These are phyloP conservation scores for Pollachius pollachius DNA, from an alignment of 2,113 vertebrate species.

Conservation along the genomic window DNA sequence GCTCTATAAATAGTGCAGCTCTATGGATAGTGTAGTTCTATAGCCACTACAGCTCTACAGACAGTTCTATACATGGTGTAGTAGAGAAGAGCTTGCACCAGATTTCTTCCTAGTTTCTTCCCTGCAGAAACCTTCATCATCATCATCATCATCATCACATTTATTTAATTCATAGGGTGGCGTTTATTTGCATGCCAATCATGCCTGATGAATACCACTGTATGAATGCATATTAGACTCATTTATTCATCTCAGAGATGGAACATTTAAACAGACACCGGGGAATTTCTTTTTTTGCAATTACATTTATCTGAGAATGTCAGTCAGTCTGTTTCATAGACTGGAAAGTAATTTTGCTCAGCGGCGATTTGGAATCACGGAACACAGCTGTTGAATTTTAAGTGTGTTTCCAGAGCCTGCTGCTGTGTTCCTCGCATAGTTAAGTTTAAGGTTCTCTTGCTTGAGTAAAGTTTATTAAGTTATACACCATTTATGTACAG, in stretches of 20 bases:
- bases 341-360: constrained; percentile 55
- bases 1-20: no score
- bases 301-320: constrained; percentile 64
- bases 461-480: no score
- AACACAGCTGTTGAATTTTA: constrained; percentile 56
- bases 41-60: no score
- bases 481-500: no score
- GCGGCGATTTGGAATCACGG: constrained; percentile 41
- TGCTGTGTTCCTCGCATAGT: constrained; percentile 36
- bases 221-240: constrained; percentile 58
- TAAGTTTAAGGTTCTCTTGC: no score
- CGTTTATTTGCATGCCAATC: constrained; percentile 35
- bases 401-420: constrained; percentile 36
- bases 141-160: constrained; percentile 20
- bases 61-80: no score
- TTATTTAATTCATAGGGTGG: constrained; percentile 42
- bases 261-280: constrained; percentile 46
- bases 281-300: constrained; percentile 49
- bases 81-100: no score
- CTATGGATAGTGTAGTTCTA: no score
- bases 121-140: neutral
- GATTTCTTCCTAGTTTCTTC: no score
- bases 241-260: constrained; percentile 39
- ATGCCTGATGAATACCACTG: constrained; percentile 45
- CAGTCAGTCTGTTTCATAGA: constrained; percentile 42